Base-by-base conservation (phyloP, 2,113 vertebrate species). In the Cyprinodon variegatus region DNA sequence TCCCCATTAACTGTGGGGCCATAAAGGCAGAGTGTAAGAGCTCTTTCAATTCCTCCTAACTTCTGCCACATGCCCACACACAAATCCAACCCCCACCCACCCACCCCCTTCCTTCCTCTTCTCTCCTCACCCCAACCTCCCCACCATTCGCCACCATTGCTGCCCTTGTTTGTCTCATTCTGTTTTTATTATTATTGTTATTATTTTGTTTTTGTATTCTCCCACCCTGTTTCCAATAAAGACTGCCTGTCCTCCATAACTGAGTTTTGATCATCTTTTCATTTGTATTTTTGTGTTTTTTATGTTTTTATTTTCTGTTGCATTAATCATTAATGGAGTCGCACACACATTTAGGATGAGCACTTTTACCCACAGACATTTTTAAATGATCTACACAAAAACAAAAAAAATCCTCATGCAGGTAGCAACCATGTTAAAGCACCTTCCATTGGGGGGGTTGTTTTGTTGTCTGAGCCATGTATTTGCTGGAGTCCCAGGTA, bases 1-100 rank as follows among this genome's bases (percentile, higher is more conserved):
- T 97, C 93, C 97, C 97, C 95, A 98, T 99, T 97, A 98, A 99
- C 96, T 98, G 96, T 96, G 97, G 96, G 94, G 97, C 97, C 96
- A 95, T 99, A 96, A 98, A 97, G 96, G 97, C 97, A 96, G 97
- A 99, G 97, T 99, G 97, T 98, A 98, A 99, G 97, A 98, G 95
- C 96, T 95, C 97, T 96, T 98, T 97, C 94, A 97, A 97, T 97
- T 97, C 96, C 95, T 98, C 97, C 95, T 98, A 97, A 96, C 94
- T 96, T 95, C 94, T 91, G 90, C 94, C 94, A 94, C 90, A 83
- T 61, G 79, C 76, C 84, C 84, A 90, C 81, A 74, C 79, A 84
- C 70, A 85, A 83, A 73, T 65, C 81, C 29, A 68, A 43, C 83
- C 82, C 38, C 6, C 45, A 69, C 38, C 68, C 74, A 70, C 64